Evolutionary conservation across 2,113 vertebrate genomes (phyloP).

Genomic region (Salminus brasiliensis): DNA sequence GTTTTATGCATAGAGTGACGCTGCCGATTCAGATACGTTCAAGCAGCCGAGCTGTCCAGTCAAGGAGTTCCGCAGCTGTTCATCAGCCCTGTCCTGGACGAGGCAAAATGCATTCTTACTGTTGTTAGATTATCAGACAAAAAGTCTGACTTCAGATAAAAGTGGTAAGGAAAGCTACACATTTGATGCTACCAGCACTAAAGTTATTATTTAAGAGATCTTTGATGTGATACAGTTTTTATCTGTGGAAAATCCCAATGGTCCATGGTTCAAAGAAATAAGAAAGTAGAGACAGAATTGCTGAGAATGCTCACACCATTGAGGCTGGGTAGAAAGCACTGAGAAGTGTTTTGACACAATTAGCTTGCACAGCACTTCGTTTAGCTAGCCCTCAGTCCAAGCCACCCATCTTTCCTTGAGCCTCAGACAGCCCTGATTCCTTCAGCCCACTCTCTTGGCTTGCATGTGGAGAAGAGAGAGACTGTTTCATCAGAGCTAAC

Average conservation of each 20-base stretch:
- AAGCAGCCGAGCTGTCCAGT: background rate
- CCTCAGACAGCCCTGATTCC: slow-evolving; percentile 28
- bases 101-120: background rate
- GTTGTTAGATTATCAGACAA: too few relatives aligned
- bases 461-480: slow-evolving; percentile 4
- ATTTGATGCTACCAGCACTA: background rate
- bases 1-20: background rate
- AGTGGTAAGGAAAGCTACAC: background rate
- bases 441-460: slow-evolving; percentile 24
- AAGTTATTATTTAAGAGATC: background rate
- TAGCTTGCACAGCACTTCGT: too few relatives aligned
- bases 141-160: too few relatives aligned
- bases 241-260: background rate
- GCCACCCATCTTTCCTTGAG: background rate
- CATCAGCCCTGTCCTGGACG: background rate
- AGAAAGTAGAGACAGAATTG: background rate
- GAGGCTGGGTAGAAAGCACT: background rate
- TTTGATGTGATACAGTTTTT: background rate
- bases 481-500: slow-evolving; percentile 34
- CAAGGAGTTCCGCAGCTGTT: background rate
- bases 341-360: too few relatives aligned
- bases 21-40: background rate
- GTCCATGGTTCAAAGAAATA: background rate
- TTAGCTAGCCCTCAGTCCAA: too few relatives aligned
- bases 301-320: background rate